A percentile compares a stretch with the other conserved stretches of the same genome.
Conservation (phyloP, 2,888 invertebrate species). For the Euplexia lucipara region DNA sequence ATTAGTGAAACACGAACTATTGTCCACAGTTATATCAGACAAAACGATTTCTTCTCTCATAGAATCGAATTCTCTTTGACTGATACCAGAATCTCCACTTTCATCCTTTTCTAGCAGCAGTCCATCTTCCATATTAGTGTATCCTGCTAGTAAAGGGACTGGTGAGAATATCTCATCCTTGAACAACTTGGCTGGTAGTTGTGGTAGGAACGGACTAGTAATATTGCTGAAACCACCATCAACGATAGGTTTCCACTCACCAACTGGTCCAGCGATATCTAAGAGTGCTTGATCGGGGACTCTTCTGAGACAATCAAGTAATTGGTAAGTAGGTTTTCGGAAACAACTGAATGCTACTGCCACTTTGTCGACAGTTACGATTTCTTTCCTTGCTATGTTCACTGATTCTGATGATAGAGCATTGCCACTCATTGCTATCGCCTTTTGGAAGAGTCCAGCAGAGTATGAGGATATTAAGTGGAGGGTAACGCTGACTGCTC, state of each 20-base stretch:
- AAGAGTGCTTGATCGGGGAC: constrained; percentile 91
- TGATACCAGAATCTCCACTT: constrained; percentile 91
- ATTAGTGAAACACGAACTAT: constrained; percentile 91
- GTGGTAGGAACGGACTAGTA: constrained; percentile 92
- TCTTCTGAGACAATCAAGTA: constrained; percentile 93
- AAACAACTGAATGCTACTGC: constrained; percentile 93
- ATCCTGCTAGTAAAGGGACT: constrained; percentile 94
- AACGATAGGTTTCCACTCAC: constrained; percentile 95
- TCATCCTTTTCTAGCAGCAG: constrained; percentile 91
- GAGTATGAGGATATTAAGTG: constrained; percentile 94
- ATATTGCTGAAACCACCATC: constrained; percentile 93
- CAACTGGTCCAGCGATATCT: constrained; percentile 91
- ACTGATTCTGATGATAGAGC: constrained; percentile 92
- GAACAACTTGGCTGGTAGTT: constrained; percentile 92
- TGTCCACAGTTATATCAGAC: constrained; percentile 91
- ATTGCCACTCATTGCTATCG: constrained; percentile 96
- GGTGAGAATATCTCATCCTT: constrained; percentile 92
- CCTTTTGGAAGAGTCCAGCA: constrained; percentile 93
- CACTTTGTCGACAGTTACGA: constrained; percentile 92
- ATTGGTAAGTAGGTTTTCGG: constrained; percentile 92
- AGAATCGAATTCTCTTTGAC: constrained; percentile 91
- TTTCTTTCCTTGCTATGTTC: constrained; percentile 92
- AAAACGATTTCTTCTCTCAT: constrained; percentile 92
- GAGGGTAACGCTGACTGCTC: constrained; percentile 94
- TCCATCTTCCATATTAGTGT: constrained; percentile 96